phyloP scores from a whole-genome alignment of 2,113 vertebrate species.

The Zosterops lateralis region DNA sequence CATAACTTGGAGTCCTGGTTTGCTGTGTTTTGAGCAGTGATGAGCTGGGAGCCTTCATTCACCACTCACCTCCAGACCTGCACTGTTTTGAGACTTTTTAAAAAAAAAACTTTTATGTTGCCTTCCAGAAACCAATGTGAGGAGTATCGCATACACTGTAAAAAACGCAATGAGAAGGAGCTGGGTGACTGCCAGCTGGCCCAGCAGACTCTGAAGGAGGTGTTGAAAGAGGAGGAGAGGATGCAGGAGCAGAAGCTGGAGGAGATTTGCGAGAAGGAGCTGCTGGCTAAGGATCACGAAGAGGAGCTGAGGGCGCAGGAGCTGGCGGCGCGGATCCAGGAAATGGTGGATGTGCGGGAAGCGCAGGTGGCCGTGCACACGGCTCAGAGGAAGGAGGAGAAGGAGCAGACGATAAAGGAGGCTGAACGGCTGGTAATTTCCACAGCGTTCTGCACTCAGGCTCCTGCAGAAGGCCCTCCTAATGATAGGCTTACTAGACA shows the following conservation, averaged over 20 bases:
- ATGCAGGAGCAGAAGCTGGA: constrained; percentile 76
- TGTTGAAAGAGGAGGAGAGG: constrained; percentile 46
- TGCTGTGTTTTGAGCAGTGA: too few relatives aligned
- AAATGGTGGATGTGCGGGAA: constrained; percentile 45
- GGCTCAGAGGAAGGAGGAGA: constrained; percentile 49
- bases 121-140: constrained; percentile 77
- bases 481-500: background rate
- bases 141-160: constrained; percentile 70
- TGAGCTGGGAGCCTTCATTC: background rate
- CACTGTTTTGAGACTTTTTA: background rate
- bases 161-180: constrained; percentile 49
- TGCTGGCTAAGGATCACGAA: constrained; percentile 75
- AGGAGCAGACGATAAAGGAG: constrained; percentile 77
- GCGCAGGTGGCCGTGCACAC: constrained; percentile 58
- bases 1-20: background rate
- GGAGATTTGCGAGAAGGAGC: constrained; percentile 81
- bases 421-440: constrained; percentile 75
- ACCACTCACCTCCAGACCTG: background rate
- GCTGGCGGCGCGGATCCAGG: background rate
- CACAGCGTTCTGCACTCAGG: background rate
- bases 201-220: constrained; percentile 75
- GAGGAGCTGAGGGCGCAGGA: constrained; percentile 18
- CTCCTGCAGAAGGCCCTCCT: background rate
- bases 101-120: background rate
- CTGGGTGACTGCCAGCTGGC: constrained; percentile 69